These are phyloP conservation scores for Limenitis arthemis DNA, from an alignment of 2,888 invertebrate species.

Conservation along the genomic window DNA sequence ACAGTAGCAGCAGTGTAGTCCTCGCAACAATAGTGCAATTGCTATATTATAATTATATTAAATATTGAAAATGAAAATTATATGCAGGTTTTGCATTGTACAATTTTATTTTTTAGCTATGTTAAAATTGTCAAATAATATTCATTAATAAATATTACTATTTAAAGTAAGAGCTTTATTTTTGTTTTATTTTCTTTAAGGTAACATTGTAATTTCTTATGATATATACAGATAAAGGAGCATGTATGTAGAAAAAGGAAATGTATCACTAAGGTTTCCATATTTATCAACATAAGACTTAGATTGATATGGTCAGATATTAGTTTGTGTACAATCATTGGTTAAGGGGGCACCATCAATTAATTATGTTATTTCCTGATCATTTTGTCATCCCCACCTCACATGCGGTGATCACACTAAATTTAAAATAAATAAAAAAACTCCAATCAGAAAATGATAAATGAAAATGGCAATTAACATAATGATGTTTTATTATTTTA, in stretches of 20 bases:
- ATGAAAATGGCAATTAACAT: too few relatives aligned
- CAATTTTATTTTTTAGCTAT: constrained; percentile 69
- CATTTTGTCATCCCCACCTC: too few relatives aligned
- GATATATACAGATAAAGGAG: neutral
- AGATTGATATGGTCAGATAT: too few relatives aligned
- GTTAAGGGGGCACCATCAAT: too few relatives aligned
- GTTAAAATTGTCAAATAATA: constrained; percentile 62
- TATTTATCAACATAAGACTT: too few relatives aligned
- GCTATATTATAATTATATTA: constrained; percentile 53
- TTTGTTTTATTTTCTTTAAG: constrained; percentile 42
- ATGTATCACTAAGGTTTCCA: neutral
- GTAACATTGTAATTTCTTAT: constrained; percentile 31
- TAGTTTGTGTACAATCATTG: too few relatives aligned
- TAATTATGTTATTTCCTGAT: too few relatives aligned
- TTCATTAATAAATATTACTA: constrained; percentile 66
- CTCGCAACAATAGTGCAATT: constrained; percentile 71
- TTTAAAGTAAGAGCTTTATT: constrained; percentile 60
- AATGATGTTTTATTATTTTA: too few relatives aligned
- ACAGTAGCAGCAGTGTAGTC: constrained; percentile 65
- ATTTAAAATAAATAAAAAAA: too few relatives aligned
- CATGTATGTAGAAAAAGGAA: constrained; percentile 6
- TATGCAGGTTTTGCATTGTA: constrained; percentile 68
- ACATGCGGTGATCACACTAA: too few relatives aligned
- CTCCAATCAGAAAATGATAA: too few relatives aligned
- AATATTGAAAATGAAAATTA: constrained; percentile 57